A percentile compares a stretch with the other conserved stretches of the same genome.
Evolutionary conservation across 2,888 invertebrate species (phyloP).

Genomic region (Polyommatus iphigenia): DNA sequence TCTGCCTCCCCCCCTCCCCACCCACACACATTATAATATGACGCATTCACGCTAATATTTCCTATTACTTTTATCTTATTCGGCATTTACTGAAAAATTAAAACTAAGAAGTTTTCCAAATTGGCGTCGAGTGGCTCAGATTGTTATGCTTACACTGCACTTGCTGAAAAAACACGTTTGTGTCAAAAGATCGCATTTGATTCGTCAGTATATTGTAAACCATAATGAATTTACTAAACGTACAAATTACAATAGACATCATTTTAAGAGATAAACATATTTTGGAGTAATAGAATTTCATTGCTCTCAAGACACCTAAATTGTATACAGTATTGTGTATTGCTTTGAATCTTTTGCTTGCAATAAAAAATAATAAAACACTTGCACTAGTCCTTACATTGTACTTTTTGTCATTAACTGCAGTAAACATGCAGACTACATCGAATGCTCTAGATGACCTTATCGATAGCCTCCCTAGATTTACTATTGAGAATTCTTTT

Average conservation of each 20-base stretch:
- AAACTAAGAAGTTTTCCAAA: background rate
- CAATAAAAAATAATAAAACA: background rate
- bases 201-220: background rate
- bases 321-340: no score
- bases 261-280: no score
- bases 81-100: background rate
- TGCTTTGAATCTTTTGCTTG: no score
- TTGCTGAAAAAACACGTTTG: background rate
- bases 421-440: background rate
- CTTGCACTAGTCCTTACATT: background rate
- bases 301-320: no score
- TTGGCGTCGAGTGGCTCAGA: background rate
- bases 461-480: background rate
- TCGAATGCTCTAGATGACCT: background rate
- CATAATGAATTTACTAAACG: no score
- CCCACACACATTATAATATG: slow-evolving; percentile 60
- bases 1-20: slow-evolving; percentile 43
- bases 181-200: background rate
- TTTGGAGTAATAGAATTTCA: no score
- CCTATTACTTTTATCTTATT: slow-evolving; percentile 31
- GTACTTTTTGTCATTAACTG: background rate
- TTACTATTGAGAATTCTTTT: no score
- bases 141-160: background rate
- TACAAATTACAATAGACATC: no score
- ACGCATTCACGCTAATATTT: slow-evolving; percentile 39